phyloP scores from a whole-genome alignment of 2,113 vertebrate genomes.

The Scalopus aquaticus region DNA sequence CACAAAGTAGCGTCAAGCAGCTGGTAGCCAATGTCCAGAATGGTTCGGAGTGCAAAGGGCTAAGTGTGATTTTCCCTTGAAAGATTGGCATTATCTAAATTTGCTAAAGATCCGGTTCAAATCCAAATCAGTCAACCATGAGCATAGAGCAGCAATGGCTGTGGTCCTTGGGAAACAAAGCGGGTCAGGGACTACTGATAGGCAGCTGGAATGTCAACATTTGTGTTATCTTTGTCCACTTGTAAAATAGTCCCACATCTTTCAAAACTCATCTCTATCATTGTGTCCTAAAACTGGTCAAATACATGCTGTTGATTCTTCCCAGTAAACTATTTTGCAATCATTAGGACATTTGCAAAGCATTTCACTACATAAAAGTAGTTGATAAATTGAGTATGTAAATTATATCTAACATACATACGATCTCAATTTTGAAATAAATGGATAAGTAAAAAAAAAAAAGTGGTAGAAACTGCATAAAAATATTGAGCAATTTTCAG shows the following conservation, averaged over 20 bases:
- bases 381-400: constrained; percentile 1
- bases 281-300: background rate
- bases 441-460: background rate
- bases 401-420: background rate
- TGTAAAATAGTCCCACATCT: constrained; percentile 15
- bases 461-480: background rate
- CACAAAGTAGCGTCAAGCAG: too few relatives aligned
- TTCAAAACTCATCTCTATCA: constrained; percentile 6
- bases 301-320: background rate
- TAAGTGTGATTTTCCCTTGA: background rate
- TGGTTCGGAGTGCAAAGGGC: too few relatives aligned
- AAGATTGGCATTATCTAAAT: background rate
- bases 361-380: background rate
- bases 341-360: constrained; percentile 22
- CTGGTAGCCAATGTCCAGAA: too few relatives aligned
- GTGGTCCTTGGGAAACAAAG: constrained; percentile 29
- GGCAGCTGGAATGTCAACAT: background rate
- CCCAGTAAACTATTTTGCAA: background rate
- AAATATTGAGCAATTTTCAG: constrained; percentile 42
- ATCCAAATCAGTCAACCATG: constrained; percentile 36
- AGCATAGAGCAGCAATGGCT: background rate
- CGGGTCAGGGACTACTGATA: background rate
- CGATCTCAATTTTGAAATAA: constrained; percentile 48
- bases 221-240: background rate
- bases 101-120: constrained; percentile 42